phyloP scores from a whole-genome alignment of 23 tunicate genomes.

The Styela clava region DNA sequence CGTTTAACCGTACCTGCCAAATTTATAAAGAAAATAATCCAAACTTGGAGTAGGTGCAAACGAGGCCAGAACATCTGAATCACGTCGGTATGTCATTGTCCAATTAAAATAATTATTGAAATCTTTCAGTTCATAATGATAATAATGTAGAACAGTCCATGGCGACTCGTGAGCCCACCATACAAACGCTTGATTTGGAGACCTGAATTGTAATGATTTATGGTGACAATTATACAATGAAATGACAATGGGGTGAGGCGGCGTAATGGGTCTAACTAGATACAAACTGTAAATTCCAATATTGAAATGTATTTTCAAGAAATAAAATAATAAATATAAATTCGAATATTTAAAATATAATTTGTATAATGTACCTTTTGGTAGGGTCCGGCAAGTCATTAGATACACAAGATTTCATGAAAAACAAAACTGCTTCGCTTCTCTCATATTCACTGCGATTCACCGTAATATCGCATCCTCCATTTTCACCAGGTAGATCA shows the following conservation, averaged over 20 bases:
- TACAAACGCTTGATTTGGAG: conserved; percentile 56
- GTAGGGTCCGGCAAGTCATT: neutral
- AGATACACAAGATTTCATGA: neutral
- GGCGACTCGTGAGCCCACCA: conserved; percentile 65
- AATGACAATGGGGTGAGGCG: too few relatives aligned
- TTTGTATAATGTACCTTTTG: too few relatives aligned
- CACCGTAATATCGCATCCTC: conserved; percentile 38
- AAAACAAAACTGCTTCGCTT: conserved; percentile 38
- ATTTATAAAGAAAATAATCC: conserved; percentile 46
- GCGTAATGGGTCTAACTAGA: too few relatives aligned
- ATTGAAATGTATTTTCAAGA: too few relatives aligned
- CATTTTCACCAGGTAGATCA: conserved; percentile 3
- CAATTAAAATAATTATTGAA: conserved; percentile 44
- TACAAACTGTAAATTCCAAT: too few relatives aligned
- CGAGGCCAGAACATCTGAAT: conserved; percentile 38
- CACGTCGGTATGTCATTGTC: conserved; percentile 51
- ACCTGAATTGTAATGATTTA: too few relatives aligned
- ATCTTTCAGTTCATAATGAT: conserved; percentile 24
- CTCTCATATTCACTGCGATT: conserved; percentile 7
- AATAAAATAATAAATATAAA: too few relatives aligned
- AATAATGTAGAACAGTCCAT: conserved; percentile 37
- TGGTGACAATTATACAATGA: too few relatives aligned
- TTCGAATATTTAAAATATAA: too few relatives aligned
- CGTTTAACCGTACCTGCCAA: conserved; percentile 33
- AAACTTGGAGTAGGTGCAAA: conserved; percentile 35